Base-by-base conservation (phyloP, 2,888 invertebrate genomes). In the Scaptomyza cyrtandrae region DNA sequence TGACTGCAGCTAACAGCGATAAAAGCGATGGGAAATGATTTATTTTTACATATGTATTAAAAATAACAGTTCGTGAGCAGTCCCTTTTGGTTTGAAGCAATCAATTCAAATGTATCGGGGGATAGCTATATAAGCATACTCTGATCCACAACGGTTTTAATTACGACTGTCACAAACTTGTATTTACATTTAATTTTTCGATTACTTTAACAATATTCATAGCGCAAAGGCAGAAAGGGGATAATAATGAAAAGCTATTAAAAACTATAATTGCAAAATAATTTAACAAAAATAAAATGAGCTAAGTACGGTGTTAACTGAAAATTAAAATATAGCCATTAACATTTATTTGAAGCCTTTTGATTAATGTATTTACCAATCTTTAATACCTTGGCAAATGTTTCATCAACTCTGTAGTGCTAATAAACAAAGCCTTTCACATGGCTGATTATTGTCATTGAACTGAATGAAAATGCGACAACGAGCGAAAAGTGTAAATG, bases 111-210 rank as follows among this genome's bases (percentile, higher is more conserved):
- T 39, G 57, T 44, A 62, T 69, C 55, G 31, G 16, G 35, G 56
- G 33, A 45, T 24, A 48, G 41, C 39, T 41, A 69, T 56, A 53
- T 64, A 79, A 67, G 58, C 44, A 58, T 55, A 54, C 70, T 55
- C 65, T 78, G 83, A 80, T 70, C 80, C 83, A 66, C 54, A 63
- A 58, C 62, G 73, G 71, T 81, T 80, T 86, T 80, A 81, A 84
- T 86, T 81, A 84, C 65, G 77, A 64, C 54, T 65, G 70, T 66
- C 55, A 58, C 59, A 35, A 35, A 46, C 49, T 65, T 37, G 50
- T 85, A 77, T 85, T 86, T 86, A 68, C 83, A 78, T 85, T 87
- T 76, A 74, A 87, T 87, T 80, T 82, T 37, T 37, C 63, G 50
- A 66, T 67, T 68, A 71, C 69, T 58, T 19, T 33, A 53, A 74